A percentile compares a stretch with the other conserved stretches of the same genome.
These are phyloP conservation scores for Dendrolimus kikuchii DNA, from an alignment of 1,140 invertebrate genomes.

Conservation along the genomic window DNA sequence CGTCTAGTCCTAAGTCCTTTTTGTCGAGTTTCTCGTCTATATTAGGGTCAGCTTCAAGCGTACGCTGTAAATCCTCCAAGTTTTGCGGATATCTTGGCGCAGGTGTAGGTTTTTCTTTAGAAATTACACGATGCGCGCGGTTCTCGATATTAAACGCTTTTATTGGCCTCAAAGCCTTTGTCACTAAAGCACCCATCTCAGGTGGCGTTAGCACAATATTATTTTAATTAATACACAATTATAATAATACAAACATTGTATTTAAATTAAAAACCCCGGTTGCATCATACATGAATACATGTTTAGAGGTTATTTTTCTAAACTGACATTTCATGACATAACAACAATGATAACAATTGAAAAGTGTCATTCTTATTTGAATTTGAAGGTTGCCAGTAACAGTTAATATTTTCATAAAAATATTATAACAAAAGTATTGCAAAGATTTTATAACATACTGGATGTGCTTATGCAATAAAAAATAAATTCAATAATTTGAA, in stretches of 20 bases:
- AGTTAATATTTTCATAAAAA: conserved; percentile 1
- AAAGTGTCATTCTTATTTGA: no score
- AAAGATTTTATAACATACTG: neutral
- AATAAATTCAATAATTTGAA: neutral
- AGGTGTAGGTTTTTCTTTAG: conserved; percentile 76
- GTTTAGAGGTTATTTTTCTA: conserved; percentile 16
- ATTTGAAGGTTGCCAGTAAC: no score
- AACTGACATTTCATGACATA: conserved; percentile 4
- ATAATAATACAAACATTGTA: conserved; percentile 6
- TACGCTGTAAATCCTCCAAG: conserved; percentile 74
- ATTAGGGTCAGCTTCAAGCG: conserved; percentile 74
- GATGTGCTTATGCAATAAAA: neutral
- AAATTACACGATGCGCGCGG: conserved; percentile 78
- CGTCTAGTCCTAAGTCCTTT: conserved; percentile 75
- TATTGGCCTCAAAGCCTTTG: conserved; percentile 49
- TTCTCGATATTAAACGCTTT: conserved; percentile 79
- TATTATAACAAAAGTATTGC: neutral
- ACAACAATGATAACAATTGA: conserved; percentile 1
- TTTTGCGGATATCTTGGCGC: conserved; percentile 77
- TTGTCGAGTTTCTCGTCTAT: conserved; percentile 72
- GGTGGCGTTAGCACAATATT: conserved; percentile 41
- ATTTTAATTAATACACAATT: conserved; percentile 3
- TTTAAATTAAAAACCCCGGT: conserved; percentile 6
- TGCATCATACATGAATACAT: conserved; percentile 15
- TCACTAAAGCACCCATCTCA: conserved; percentile 65